Percentiles rank a stretch among this genome's conserved stretches.
phyloP scores from a whole-genome alignment of 2,888 invertebrate genomes.

The Xanthia togata region DNA sequence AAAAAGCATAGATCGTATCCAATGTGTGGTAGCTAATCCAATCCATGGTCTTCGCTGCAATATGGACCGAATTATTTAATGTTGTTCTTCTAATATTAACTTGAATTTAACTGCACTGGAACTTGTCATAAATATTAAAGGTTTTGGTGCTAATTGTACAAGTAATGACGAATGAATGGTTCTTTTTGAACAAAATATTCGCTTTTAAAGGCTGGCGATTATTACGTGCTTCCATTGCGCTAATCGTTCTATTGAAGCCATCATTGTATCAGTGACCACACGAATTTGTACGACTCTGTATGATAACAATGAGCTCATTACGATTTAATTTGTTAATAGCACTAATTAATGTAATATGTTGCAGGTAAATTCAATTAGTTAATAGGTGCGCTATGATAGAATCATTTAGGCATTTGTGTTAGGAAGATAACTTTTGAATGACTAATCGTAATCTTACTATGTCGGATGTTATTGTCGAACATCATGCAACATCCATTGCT shows the following conservation, averaged over 20 bases:
- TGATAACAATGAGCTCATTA: conserved; percentile 25
- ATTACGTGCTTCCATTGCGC: conserved; percentile 46
- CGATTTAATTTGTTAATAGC: conserved; percentile 50
- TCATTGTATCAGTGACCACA: conserved; percentile 30
- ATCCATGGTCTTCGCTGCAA: conserved; percentile 74
- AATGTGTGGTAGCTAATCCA: conserved; percentile 84
- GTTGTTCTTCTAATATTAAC: background rate
- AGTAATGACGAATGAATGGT: background rate
- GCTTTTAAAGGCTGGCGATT: conserved; percentile 30
- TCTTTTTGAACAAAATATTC: background rate
- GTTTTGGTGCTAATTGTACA: background rate
- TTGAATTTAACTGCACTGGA: background rate
- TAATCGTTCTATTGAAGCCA: conserved; percentile 33
- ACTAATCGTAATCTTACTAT: background rate
- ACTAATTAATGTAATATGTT: conserved; percentile 23
- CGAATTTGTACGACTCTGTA: background rate
- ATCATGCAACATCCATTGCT: background rate
- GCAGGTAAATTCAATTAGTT: conserved; percentile 18
- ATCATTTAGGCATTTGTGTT: conserved; percentile 12
- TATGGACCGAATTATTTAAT: background rate
- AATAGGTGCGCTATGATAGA: background rate
- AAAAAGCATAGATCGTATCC: conserved; percentile 80
- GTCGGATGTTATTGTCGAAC: background rate
- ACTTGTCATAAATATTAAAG: background rate
- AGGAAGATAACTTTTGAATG: background rate